Evolutionary conservation across 2,888 invertebrate species (phyloP).

Genomic region (Achlya flavicornis): DNA sequence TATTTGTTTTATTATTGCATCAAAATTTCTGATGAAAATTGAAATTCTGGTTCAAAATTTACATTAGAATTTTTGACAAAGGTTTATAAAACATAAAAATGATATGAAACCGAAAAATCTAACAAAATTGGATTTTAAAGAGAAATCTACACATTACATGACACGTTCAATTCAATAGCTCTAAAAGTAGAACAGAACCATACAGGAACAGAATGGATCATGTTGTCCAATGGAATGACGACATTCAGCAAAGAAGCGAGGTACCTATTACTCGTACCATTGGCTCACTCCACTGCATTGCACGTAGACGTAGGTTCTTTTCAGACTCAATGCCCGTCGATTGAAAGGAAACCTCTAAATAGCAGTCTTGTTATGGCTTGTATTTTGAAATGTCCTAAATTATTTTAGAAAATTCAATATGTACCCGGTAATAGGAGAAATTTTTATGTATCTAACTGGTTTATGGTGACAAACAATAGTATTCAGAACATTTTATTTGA

Average conservation of each 20-base stretch:
- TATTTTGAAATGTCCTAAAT: not conserved
- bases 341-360: not conserved
- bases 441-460: too few relatives aligned
- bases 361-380: not conserved
- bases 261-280: not conserved
- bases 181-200: not conserved
- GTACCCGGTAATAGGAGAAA: too few relatives aligned
- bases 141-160: not conserved
- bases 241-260: not conserved
- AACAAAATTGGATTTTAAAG: not conserved
- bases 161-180: not conserved
- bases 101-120: not conserved
- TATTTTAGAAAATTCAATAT: not conserved
- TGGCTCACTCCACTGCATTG: slow-evolving; percentile 1
- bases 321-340: not conserved
- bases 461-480: too few relatives aligned
- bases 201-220: not conserved
- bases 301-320: not conserved
- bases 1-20: not conserved
- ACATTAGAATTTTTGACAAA: too few relatives aligned
- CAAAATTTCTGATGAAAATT: not conserved
- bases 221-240: not conserved
- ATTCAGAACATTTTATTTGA: too few relatives aligned
- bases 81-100: not conserved
- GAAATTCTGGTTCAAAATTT: too few relatives aligned